Evolutionary conservation across 2,113 vertebrate genomes (phyloP).

Genomic region (Calypte anna): DNA sequence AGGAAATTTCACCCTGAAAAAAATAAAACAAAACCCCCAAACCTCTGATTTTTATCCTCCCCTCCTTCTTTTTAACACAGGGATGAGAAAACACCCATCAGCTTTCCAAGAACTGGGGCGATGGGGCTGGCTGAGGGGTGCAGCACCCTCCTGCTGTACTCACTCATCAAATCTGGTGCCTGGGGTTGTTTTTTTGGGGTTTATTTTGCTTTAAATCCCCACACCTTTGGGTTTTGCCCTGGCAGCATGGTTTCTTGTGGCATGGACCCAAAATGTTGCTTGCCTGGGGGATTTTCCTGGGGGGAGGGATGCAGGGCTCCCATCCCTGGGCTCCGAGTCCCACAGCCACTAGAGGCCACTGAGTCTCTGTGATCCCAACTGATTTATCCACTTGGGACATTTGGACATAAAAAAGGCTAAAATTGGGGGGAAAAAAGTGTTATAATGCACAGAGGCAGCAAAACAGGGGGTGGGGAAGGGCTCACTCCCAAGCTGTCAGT

Average conservation of each 20-base stretch:
- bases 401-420: not conserved
- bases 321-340: not conserved
- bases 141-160: not conserved
- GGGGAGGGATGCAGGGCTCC: not conserved
- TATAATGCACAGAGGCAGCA: not conserved
- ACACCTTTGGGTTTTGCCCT: fast-evolving
- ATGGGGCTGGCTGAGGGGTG: not conserved
- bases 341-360: slow-evolving; percentile 75
- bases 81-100: not conserved
- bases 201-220: not conserved
- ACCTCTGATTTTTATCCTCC: too few relatives aligned
- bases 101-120: fast-evolving
- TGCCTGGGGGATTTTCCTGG: not conserved
- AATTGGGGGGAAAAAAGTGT: fast-evolving
- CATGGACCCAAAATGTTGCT: fast-evolving
- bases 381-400: not conserved
- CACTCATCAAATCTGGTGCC: fast-evolving
- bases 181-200: too few relatives aligned
- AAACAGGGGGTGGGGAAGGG: fast-evolving
- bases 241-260: fast-evolving
- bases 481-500: fast-evolving
- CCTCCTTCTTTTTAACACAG: not conserved
- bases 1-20: not conserved
- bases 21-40: too few relatives aligned
- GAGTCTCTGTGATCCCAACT: slow-evolving; percentile 25